Conservation (phyloP, 2,113 vertebrate species). For the Siniperca knerii region DNA sequence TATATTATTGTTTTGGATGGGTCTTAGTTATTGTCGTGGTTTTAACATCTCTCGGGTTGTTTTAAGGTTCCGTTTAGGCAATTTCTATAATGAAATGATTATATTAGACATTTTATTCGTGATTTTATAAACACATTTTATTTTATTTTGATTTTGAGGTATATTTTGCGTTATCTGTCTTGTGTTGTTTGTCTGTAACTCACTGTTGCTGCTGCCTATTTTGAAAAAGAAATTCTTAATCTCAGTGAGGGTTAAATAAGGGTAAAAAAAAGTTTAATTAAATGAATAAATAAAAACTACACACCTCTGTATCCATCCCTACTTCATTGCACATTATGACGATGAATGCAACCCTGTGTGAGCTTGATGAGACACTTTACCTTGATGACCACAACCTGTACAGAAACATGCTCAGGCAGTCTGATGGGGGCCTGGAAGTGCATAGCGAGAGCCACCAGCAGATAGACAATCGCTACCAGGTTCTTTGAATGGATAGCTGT, state of each 20-base stretch:
- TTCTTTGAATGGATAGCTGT: slow-evolving; percentile 95
- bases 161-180: background rate
- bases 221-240: background rate
- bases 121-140: background rate
- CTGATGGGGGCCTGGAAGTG: slow-evolving; percentile 94
- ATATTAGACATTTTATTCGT: background rate
- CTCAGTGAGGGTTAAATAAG: background rate
- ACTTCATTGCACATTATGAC: background rate
- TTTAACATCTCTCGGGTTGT: background rate
- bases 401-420: slow-evolving; percentile 93
- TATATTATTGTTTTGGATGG: background rate
- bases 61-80: background rate
- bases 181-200: background rate
- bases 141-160: background rate
- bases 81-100: background rate
- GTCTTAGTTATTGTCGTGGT: background rate
- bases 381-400: slow-evolving; percentile 94
- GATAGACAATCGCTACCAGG: slow-evolving; percentile 91
- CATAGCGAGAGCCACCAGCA: slow-evolving; percentile 92
- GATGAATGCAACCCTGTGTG: too few relatives aligned
- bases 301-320: background rate
- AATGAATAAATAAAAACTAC: background rate
- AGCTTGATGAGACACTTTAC: slow-evolving; percentile 77
- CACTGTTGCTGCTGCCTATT: background rate
- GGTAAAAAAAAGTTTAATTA: background rate